Evolutionary conservation across 2,888 invertebrate genomes (phyloP), one percentile per base, ranked within the genome.

Genomic region (Metopia argyrocephala): DNA sequence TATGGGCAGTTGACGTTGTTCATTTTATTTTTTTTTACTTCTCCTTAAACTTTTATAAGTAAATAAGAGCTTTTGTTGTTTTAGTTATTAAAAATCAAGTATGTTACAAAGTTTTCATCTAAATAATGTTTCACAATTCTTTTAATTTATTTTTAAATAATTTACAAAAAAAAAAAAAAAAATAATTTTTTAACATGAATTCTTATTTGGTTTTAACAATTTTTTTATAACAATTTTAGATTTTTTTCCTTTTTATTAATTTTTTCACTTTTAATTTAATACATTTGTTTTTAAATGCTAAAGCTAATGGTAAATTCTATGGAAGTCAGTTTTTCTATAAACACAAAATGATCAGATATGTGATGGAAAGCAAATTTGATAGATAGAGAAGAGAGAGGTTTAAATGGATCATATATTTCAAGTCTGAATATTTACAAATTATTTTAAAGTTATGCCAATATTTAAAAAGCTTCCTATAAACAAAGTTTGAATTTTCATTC

Each of bases 1-100:
- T 76, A 81, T 85, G 84, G 84, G 84, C 84, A 85, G 84, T 85
- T 84, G 81, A 83, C 83, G 84, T 84, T 85, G 82, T 84, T 83
- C 62, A 76, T 76, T 76, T 68, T 70, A 69, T 78, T 71, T 68
- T 69, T 74, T 48, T 71, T 46, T 70, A 31, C 23, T 71, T 64
- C 56, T 54, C 52, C 31, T 76, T 62, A 18, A 71, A 71, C 25
- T 65, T 65, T 74, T 54, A 70, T 70, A 70, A 76, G 69, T 73
- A 79, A 82, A 82, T 78, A 80, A 69, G 21, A 71, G 9, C 75
- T 23, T 25, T 59, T 45, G 2, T 57, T 57, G 50, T 78, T 31
- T 65, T 79, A 61, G 48, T 74, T 78, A 66, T 79, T 64, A 45
- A 73, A 79, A 78, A 78, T 48, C 50, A 64, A 66, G 25, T 78